Evolutionary conservation across 2,797 vertebrate genomes (phyloP), one percentile per base, ranked within the genome.

Genomic region (Odontamblyopus lacepedii): DNA sequence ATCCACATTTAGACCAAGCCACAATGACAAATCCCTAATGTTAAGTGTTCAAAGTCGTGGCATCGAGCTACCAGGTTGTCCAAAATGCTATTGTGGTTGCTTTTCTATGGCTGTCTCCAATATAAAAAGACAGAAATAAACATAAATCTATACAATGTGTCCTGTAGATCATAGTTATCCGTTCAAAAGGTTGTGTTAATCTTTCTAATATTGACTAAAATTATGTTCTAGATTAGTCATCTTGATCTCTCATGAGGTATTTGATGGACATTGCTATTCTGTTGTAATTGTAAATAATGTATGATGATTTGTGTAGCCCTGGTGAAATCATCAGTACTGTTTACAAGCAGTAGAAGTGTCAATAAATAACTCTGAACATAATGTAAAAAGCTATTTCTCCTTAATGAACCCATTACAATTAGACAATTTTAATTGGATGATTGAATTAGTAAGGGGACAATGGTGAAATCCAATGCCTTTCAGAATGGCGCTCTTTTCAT

Each of bases 401-500:
- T 55, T 55, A 30, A 11, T 67, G 29, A 67, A 32, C 27, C 44
- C 48, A 67, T 51, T 50, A 27, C 26, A 29, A 65, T 51, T 51
- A 30, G 15, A n/a, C 19, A 1, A 32, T 30, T 32, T 53, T 67
- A 53, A 53, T 53, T 30, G 50, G 27, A 29, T 30, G 16, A 67
- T 35, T 53, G 29, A 67, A 67, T 32, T 67, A 66, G 44, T 3
- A 27, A 26, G 9, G 26, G 27, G 50, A 67, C 48, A 67, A 67
- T 53, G 26, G 65, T 55, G 48, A 55, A 67, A 67, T 67, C 19
- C 27, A 53, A 67, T 55, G 50, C 27, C 66, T 61, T 76, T 70
- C 13, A 41, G 32, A 69, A 65, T 77, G 73, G 64, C 29, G 13
- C 57, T 71, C 73, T 75, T 74, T 82, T 78, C 51, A 87, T 65